Percentiles rank a stretch among this genome's conserved stretches.
These are phyloP conservation scores for Excalfactoria chinensis DNA, from an alignment of 2,113 vertebrate genomes.

Conservation along the genomic window DNA sequence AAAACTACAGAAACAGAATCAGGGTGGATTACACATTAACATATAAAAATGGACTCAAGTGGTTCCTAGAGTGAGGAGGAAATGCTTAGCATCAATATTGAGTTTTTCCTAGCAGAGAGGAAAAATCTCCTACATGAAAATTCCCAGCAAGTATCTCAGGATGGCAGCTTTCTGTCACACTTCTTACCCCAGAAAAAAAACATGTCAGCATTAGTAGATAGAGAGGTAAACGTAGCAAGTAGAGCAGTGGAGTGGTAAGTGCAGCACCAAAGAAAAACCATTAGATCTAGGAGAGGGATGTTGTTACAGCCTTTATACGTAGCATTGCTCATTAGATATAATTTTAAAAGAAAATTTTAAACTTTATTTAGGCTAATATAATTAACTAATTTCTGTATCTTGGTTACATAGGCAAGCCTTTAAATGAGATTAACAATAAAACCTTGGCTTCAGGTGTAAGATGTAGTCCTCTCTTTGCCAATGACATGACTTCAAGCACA, in stretches of 20 bases:
- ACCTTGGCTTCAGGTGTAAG: background rate
- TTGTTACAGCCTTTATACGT: background rate
- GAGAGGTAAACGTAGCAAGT: background rate
- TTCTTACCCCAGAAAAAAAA: background rate
- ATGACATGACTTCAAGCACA: background rate
- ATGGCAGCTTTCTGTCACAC: background rate
- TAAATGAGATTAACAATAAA: background rate
- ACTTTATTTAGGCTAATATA: background rate
- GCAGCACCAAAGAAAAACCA: background rate
- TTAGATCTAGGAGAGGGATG: fast-evolving
- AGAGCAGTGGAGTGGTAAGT: background rate
- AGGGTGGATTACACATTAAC: background rate
- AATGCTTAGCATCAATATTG: background rate
- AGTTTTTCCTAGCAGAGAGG: background rate
- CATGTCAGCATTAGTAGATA: background rate
- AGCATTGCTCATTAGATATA: background rate
- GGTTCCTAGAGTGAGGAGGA: background rate
- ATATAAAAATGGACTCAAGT: background rate
- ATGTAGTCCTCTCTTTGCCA: background rate
- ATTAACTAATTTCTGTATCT: background rate
- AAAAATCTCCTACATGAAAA: background rate
- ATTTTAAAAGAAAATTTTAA: background rate
- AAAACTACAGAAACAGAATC: background rate
- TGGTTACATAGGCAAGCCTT: background rate
- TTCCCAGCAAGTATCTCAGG: background rate